These are phyloP conservation scores for Lophura nycthemera DNA, from an alignment of 2,113 vertebrate genomes.

Conservation along the genomic window DNA sequence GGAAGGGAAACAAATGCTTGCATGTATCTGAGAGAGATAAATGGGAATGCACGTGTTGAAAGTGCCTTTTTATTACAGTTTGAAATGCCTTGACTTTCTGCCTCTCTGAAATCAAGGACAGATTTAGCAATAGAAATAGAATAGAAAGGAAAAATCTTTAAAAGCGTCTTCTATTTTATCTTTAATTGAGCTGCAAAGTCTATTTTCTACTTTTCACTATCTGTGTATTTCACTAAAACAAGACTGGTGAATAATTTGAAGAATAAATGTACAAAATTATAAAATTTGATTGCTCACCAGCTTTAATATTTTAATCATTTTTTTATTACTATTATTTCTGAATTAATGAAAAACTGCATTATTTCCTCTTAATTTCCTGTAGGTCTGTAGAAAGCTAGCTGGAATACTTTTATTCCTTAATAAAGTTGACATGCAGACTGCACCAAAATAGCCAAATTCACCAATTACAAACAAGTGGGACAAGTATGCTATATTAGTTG, in stretches of 20 bases:
- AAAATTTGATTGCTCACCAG: neutral
- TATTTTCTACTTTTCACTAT: conserved; percentile 3
- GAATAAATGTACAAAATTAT: neutral
- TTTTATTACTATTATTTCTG: neutral
- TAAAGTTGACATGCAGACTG: neutral
- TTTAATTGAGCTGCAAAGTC: neutral
- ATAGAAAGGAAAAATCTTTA: neutral
- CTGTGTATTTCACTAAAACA: conserved; percentile 3
- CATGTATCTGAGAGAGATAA: neutral
- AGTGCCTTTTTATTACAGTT: neutral
- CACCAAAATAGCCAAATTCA: neutral
- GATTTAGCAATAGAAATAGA: neutral
- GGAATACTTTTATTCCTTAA: neutral
- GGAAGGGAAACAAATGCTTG: neutral
- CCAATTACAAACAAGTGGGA: neutral
- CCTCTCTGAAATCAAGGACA: neutral
- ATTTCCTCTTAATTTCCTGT: neutral
- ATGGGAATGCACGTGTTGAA: neutral
- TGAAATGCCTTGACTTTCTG: conserved; percentile 10
- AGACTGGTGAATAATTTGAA: conserved; percentile 16
- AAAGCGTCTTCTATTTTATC: neutral
- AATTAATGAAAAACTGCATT: neutral
- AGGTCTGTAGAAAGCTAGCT: neutral
- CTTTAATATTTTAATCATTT: neutral
- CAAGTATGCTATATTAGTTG: neutral